Conservation (phyloP, 2,113 vertebrate species). For the Fulmarus glacialis region DNA sequence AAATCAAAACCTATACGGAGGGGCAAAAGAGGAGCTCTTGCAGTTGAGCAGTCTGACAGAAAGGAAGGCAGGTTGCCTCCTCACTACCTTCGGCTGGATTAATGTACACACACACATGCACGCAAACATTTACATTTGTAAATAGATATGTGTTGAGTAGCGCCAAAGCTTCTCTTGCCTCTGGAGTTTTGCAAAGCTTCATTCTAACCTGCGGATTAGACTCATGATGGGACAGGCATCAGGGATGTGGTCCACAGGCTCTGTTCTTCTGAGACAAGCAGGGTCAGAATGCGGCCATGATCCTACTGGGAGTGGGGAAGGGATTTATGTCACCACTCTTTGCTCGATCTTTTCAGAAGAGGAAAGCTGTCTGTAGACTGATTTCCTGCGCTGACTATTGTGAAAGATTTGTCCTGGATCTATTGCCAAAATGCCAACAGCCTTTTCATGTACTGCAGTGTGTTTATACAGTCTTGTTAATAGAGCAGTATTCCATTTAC, state of each 20-base stretch:
- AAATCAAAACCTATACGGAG: not conserved
- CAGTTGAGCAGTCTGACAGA: not conserved
- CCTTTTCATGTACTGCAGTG: not conserved
- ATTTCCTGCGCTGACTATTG: not conserved
- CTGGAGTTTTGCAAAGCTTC: not conserved
- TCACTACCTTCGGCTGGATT: not conserved
- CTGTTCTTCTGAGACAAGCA: not conserved
- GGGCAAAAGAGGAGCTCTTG: not conserved
- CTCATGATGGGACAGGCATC: not conserved
- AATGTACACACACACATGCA: accelerated
- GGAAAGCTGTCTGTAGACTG: not conserved
- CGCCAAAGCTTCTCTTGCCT: not conserved
- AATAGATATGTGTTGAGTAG: not conserved
- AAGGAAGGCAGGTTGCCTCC: not conserved
- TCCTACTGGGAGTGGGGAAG: not conserved
- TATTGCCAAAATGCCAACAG: not conserved
- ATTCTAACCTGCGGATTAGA: not conserved
- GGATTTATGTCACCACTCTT: not conserved
- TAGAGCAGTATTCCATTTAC: not conserved
- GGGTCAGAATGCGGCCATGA: accelerated
- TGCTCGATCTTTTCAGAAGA: not conserved
- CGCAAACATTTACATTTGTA: not conserved
- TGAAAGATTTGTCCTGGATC: not conserved
- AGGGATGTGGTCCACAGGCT: not conserved
- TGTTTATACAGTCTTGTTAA: not conserved